A percentile compares a stretch with the other conserved stretches of the same genome.
Conservation (phyloP, 1,140 invertebrate species). For the Drosophila leontia region DNA sequence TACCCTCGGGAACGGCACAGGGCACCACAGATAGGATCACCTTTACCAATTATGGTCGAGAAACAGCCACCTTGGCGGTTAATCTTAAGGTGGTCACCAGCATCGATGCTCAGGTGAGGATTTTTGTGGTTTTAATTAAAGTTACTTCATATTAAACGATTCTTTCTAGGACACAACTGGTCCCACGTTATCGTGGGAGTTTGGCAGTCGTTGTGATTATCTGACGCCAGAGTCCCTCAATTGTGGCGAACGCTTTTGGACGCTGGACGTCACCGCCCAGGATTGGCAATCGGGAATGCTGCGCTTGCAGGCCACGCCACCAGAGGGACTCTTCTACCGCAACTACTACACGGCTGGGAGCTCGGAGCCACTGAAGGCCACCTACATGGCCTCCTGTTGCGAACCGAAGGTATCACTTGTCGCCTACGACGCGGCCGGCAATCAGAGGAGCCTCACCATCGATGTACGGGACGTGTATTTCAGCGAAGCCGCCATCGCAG, state of each 20-base stretch:
- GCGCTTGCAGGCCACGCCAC: slow-evolving; percentile 86
- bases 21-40: slow-evolving; percentile 87
- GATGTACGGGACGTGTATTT: slow-evolving; percentile 86
- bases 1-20: slow-evolving; percentile 85
- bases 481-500: slow-evolving; percentile 86
- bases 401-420: slow-evolving; percentile 86
- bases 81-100: slow-evolving; percentile 74
- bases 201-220: slow-evolving; percentile 85
- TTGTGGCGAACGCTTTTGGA: slow-evolving; percentile 88
- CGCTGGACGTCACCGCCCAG: slow-evolving; percentile 87
- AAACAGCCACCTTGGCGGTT: slow-evolving; percentile 60
- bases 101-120: slow-evolving; percentile 64
- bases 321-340: slow-evolving; percentile 84
- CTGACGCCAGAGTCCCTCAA: slow-evolving; percentile 59
- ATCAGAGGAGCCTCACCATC: slow-evolving; percentile 86
- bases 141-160: background rate
- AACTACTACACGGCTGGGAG: slow-evolving; percentile 87
- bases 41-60: slow-evolving; percentile 85
- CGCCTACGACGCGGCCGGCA: slow-evolving; percentile 87
- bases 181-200: slow-evolving; percentile 85
- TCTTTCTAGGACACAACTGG: slow-evolving; percentile 78
- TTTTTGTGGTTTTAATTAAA: too few species aligned
- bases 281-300: slow-evolving; percentile 87
- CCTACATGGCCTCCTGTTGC: slow-evolving; percentile 88
- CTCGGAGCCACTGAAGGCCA: slow-evolving; percentile 86